phyloP scores from a whole-genome alignment of 1,140 invertebrate genomes.

The Babylonia areolata region DNA sequence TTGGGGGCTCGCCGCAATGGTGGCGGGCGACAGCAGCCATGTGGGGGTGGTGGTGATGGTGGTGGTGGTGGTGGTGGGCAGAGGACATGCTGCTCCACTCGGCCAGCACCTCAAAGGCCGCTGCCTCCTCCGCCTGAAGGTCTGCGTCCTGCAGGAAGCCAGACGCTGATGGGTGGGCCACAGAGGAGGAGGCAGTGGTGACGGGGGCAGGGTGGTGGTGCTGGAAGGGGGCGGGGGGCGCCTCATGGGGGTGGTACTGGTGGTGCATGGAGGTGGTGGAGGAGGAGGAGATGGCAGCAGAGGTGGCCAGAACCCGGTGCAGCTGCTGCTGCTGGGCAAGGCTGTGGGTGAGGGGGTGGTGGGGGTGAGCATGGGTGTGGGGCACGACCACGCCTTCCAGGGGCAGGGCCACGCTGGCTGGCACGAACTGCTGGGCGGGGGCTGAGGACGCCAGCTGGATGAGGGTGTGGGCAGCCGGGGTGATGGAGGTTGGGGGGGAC shows the following conservation, averaged over 20 bases:
- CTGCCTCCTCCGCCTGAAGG: slow-evolving; percentile 37
- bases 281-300: too few relatives aligned
- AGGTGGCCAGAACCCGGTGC: not conserved
- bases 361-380: not conserved
- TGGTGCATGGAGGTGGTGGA: too few relatives aligned
- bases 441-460: slow-evolving; percentile 26
- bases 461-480: slow-evolving; percentile 30
- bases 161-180: not conserved
- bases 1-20: not conserved
- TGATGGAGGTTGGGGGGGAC: slow-evolving; percentile 4
- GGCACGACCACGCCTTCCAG: too few relatives aligned
- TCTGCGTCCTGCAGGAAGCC: slow-evolving; percentile 20
- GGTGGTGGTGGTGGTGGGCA: not conserved
- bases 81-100: slow-evolving; percentile 60
- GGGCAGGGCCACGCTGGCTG: not conserved
- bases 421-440: slow-evolving; percentile 8
- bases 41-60: not conserved
- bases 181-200: not conserved
- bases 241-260: not conserved
- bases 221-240: not conserved
- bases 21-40: not conserved
- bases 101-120: slow-evolving; percentile 69
- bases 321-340: too few relatives aligned
- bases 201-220: not conserved
- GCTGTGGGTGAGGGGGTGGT: not conserved